These are phyloP conservation scores for Gasterosteus nipponicus DNA, from an alignment of 2,113 vertebrate genomes.

Conservation along the genomic window DNA sequence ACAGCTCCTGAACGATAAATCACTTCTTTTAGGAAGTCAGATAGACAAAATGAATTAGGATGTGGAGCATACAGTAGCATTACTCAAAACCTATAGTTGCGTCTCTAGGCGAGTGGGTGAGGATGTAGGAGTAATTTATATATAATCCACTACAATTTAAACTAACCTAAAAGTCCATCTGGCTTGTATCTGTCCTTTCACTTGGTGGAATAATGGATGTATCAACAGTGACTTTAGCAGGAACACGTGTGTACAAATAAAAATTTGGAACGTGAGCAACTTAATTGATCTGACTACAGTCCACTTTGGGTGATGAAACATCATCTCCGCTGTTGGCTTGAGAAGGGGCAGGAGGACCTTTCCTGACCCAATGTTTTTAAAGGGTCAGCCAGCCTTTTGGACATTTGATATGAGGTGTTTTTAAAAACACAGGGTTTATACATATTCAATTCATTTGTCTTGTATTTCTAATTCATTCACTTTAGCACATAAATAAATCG, in stretches of 20 bases:
- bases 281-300: constrained; percentile 47
- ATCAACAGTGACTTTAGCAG: not conserved
- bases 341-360: constrained; percentile 6
- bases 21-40: not conserved
- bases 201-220: not conserved
- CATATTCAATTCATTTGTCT: not conserved
- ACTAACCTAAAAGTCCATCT: not conserved
- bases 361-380: not conserved
- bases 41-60: not conserved
- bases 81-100: not conserved
- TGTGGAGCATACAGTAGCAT: not conserved
- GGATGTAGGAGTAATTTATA: not conserved
- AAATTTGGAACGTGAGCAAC: constrained; percentile 2
- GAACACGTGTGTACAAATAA: not conserved
- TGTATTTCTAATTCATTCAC: not conserved
- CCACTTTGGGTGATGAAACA: constrained; percentile 56
- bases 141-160: not conserved
- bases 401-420: not conserved
- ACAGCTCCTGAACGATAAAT: not conserved
- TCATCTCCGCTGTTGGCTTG: constrained; percentile 44
- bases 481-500: not conserved
- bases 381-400: not conserved
- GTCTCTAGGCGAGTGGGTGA: not conserved
- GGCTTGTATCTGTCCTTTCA: not conserved
- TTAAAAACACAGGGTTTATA: not conserved